Conservation (phyloP, 53 echinoderm and acorn worm species). For the Zoroaster sp. region DNA sequence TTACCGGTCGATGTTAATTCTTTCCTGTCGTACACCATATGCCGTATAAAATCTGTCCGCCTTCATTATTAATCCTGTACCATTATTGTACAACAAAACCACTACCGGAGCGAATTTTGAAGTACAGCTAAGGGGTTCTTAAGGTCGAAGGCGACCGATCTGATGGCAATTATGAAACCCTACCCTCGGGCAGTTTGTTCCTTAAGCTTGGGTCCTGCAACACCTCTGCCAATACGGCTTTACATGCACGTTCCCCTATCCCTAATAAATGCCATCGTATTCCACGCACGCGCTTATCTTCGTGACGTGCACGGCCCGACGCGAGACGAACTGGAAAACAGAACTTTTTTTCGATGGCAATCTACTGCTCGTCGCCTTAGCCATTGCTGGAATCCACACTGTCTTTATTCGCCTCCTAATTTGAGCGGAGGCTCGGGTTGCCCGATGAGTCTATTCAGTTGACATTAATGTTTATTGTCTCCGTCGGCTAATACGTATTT, state of each 20-base stretch:
- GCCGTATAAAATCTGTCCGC: background rate
- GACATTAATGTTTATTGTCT: too few species aligned
- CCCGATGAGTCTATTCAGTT: too few species aligned
- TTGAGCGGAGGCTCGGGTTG: too few species aligned
- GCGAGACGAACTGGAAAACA: background rate
- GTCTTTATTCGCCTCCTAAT: too few species aligned
- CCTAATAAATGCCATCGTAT: background rate
- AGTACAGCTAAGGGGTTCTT: background rate
- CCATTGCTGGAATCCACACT: background rate
- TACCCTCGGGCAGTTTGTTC: background rate
- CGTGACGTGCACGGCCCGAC: background rate
- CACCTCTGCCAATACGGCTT: background rate
- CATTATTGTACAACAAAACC: background rate
- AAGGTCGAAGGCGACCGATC: constrained; percentile 7
- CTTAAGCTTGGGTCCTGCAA: background rate
- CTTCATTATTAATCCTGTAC: background rate
- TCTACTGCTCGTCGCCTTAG: background rate
- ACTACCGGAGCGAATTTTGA: background rate
- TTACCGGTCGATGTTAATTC: background rate
- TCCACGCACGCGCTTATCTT: background rate
- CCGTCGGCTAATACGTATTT: too few species aligned
- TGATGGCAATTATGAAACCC: background rate
- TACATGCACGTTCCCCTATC: background rate
- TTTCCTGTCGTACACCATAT: background rate
- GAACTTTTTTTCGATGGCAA: background rate